Evolutionary conservation across 1,140 invertebrate genomes (phyloP), one percentile per base, ranked within the genome.

Genomic region (Drosophila sproati): DNA sequence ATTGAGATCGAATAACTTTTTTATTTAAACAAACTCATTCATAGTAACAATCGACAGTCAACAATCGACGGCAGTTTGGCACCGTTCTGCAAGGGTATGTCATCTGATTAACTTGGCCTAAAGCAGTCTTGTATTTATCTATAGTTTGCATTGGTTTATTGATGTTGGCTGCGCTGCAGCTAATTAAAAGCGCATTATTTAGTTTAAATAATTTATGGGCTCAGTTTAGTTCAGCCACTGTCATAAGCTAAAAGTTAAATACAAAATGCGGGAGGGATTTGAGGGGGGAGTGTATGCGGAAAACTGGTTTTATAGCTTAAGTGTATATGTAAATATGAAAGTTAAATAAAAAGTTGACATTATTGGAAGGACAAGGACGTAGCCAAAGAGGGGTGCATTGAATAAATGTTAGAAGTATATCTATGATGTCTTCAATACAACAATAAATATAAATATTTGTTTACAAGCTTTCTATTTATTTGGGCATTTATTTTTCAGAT

Each of bases 141-240:
- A 41, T 64, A 74, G 59, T 82, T 81, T 28, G 74, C 67, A n/a
- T 78, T 52, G 67, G 20, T 34, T 28, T 67, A 69, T 67, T 56
- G 80, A 66, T 59, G 51, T 39, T 61, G 47, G 47, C 28, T 45
- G 29, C 10, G n/a, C n/a, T 67, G 35, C 61, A 89, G 85, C 86
- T 89, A 89, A 89, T 89, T 89, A 89, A 89, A 89, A 89, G 80
- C 78, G 68, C 79, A 89, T 89, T 89, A 89, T 81, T 89, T 89
- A 85, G 77, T 52, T 51, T 70, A 85, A 85, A 76, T 76, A 87
- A 89, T 89, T 89, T 89, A 89, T 75, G 85, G 73, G 35, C 41
- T 55, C 59, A 57, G 50, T 45, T 71, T 70, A 73, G 81, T 67
- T 60, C 47, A 56, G 63, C 52, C 62, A 77, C 63, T 71, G 64